These are phyloP conservation scores for Anhinga rufa DNA, from an alignment of 2,113 vertebrate species.

Conservation along the genomic window DNA sequence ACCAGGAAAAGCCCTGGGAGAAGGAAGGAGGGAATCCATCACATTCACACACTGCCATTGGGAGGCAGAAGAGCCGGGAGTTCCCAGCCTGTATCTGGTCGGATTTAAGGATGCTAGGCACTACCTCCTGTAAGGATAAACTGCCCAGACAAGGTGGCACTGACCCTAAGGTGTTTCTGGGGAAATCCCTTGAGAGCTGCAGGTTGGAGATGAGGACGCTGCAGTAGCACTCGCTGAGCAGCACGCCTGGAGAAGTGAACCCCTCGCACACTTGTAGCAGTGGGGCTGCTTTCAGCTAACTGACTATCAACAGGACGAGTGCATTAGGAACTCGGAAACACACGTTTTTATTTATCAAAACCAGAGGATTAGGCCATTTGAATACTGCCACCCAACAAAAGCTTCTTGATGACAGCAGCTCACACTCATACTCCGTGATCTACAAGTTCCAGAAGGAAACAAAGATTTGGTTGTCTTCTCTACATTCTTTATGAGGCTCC, in stretches of 20 bases:
- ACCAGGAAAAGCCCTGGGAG: background rate
- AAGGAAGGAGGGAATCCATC: background rate
- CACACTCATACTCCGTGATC: background rate
- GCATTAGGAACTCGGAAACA: background rate
- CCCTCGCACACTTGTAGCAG: background rate
- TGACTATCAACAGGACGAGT: background rate
- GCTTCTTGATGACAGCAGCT: background rate
- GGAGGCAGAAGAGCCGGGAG: rapidly evolving
- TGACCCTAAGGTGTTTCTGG: background rate
- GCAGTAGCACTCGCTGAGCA: background rate
- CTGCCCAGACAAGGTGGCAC: background rate
- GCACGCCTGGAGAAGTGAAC: background rate
- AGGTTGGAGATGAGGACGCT: background rate
- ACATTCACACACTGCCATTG: background rate
- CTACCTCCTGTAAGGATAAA: background rate
- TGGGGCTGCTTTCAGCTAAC: background rate
- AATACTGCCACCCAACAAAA: background rate
- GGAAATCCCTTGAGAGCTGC: background rate
- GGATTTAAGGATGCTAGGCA: background rate
- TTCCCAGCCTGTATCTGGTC: background rate
- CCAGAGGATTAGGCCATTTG: background rate
- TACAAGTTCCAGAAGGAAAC: background rate
- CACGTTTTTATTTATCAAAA: background rate
- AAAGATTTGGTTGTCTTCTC: background rate
- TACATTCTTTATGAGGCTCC: background rate